These are phyloP conservation scores for Ectropis grisescens DNA, from an alignment of 1,140 invertebrate genomes.

Conservation along the genomic window DNA sequence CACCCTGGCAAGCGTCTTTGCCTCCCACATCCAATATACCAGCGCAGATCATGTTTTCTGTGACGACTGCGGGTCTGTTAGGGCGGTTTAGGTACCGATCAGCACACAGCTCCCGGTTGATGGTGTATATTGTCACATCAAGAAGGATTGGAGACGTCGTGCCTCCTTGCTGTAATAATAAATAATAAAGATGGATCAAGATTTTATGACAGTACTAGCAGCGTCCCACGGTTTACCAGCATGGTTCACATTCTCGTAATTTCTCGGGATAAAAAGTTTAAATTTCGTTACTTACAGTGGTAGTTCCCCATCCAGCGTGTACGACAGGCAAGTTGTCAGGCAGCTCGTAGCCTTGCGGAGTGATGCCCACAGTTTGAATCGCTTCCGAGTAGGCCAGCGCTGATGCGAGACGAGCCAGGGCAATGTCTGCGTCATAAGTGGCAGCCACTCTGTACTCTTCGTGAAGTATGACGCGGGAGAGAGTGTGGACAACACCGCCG, in stretches of 20 bases:
- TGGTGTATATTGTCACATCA: conserved; percentile 17
- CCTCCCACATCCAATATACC: no score
- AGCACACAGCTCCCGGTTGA: conserved; percentile 18
- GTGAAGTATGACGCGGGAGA: conserved; percentile 16
- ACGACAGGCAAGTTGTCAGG: conserved; percentile 14
- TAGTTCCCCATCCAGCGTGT: conserved; percentile 21
- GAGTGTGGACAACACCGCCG: conserved; percentile 11
- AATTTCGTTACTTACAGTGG: no score
- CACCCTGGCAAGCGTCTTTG: conserved; percentile 72
- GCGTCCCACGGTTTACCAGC: no score
- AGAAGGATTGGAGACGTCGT: conserved; percentile 43
- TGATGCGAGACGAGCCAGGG: conserved; percentile 9
- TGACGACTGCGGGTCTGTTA: conserved; percentile 1
- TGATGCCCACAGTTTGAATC: conserved; percentile 12
- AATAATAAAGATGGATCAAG: no score
- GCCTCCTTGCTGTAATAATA: no score
- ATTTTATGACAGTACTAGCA: no score
- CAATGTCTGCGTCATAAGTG: conserved; percentile 20
- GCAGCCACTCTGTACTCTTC: conserved; percentile 10
- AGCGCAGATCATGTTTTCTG: no score
- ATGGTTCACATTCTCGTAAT: no score
- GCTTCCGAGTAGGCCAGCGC: conserved; percentile 8
- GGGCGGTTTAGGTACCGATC: conserved; percentile 6
- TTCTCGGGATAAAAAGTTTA: no score
- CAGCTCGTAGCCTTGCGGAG: conserved; percentile 4